These are phyloP conservation scores for Etheostoma cragini DNA, from an alignment of 2,113 vertebrate genomes.

Conservation along the genomic window DNA sequence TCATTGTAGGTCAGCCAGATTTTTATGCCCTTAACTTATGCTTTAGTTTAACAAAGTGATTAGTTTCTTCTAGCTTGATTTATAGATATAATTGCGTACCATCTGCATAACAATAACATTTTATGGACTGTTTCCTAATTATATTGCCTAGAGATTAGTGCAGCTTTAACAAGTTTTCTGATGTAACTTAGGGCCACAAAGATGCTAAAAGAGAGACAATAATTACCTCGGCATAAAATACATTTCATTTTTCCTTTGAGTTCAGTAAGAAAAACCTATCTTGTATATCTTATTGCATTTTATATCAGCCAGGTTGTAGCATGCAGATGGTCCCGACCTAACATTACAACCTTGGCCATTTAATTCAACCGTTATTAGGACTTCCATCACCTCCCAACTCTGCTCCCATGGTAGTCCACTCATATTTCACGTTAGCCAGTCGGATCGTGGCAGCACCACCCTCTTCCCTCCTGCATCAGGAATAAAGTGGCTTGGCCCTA, in stretches of 20 bases:
- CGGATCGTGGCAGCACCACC: conserved; percentile 31
- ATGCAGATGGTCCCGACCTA: conserved; percentile 11
- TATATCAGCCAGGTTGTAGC: background rate
- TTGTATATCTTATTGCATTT: background rate
- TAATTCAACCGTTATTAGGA: conserved; percentile 27
- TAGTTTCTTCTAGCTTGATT: no score
- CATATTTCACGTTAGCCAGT: conserved; percentile 49
- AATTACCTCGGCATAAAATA: background rate
- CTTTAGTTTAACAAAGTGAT: no score
- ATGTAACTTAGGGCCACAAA: background rate
- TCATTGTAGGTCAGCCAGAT: no score
- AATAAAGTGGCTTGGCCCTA: conserved; percentile 33
- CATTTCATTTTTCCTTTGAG: background rate
- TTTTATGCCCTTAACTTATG: no score
- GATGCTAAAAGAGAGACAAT: background rate
- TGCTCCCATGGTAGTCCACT: conserved; percentile 17
- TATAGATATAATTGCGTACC: no score
- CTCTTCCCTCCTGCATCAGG: conserved; percentile 21
- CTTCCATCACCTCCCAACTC: conserved; percentile 25
- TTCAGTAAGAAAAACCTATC: background rate
- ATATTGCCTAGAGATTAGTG: background rate
- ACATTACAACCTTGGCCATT: conserved; percentile 36
- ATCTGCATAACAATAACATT: no score
- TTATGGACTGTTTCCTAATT: no score
- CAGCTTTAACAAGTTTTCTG: background rate